phyloP scores from a whole-genome alignment of 2,888 invertebrate genomes.

The Mesochorus sp. region DNA sequence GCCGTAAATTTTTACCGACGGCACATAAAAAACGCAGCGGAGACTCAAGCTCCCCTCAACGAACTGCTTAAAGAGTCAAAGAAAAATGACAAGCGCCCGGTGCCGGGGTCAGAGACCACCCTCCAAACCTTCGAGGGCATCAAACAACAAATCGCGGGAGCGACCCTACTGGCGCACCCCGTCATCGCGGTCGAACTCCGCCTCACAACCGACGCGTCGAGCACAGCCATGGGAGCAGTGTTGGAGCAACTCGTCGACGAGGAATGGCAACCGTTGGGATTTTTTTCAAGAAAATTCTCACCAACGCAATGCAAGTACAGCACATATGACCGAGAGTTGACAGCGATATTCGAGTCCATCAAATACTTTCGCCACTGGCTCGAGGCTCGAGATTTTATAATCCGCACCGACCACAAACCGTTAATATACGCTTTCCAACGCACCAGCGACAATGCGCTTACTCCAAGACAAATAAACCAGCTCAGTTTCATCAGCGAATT shows the following conservation, averaged over 20 bases:
- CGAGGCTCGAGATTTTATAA: slow-evolving; percentile 31
- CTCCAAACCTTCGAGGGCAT: slow-evolving; percentile 42
- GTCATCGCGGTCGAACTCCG: too few relatives aligned
- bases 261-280: slow-evolving; percentile 39
- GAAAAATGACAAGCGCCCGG: slow-evolving; percentile 49
- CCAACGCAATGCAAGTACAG: slow-evolving; percentile 63
- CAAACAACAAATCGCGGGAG: slow-evolving; percentile 35
- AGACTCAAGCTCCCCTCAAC: slow-evolving; percentile 46
- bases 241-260: slow-evolving; percentile 33
- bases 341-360: slow-evolving; percentile 50
- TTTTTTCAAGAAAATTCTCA: slow-evolving; percentile 38
- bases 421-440: slow-evolving; percentile 28
- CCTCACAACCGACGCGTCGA: slow-evolving; percentile 55
- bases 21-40: neutral
- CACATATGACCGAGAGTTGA: slow-evolving; percentile 37
- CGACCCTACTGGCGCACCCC: slow-evolving; percentile 16
- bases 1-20: slow-evolving; percentile 24
- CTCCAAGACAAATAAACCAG: slow-evolving; percentile 29
- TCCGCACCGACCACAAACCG: slow-evolving; percentile 48
- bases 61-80: slow-evolving; percentile 30
- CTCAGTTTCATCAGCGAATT: slow-evolving; percentile 37
- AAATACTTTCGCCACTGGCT: slow-evolving; percentile 52
- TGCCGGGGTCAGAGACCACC: slow-evolving; percentile 26
- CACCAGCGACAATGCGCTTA: slow-evolving; percentile 35
- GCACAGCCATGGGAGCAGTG: slow-evolving; percentile 35